Evolutionary conservation across 2,888 invertebrate genomes (phyloP), one percentile per base, ranked within the genome.

Genomic region (Acrobasis suavella): DNA sequence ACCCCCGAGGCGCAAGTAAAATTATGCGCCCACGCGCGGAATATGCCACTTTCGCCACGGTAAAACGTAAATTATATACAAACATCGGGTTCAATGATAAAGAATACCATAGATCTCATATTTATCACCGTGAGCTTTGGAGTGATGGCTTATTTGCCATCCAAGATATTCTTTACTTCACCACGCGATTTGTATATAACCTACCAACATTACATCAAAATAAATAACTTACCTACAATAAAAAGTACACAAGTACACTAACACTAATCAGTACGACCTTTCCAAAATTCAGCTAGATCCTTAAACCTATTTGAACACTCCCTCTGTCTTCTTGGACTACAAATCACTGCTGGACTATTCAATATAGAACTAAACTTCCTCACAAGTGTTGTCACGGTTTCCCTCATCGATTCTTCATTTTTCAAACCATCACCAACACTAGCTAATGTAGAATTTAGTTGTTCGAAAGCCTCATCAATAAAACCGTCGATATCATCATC

Each of bases 211-310:
- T 58, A 58, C 22, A 22, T 49, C 15, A n/a, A n/a, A 14, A 32
- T n/a, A 50, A 58, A 50, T 7, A 14, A 55, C 55, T 55, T 58
- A 58, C 58, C 37, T 12, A 32, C 42, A 46, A 46, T 8, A 38
- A 52, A 32, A 32, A 54, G n/a, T 55, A 55, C 55, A 55, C 55
- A 54, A 55, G 55, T 39, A 74, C 15, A n/a, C n/a, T n/a, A n/a
- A n/a, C n/a, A 59, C 14, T 38, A 50, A 42, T 50, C 39, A 0
- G 82, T 79, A 1, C 74, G 73, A 39, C 70, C 81, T 50, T 76
- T 83, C 91, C 91, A 91, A 69, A 89, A 91, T 9, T 90, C 87
- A 0, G 89, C 83, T 38, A 91, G 72, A 16, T 91, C 89, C 58
- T 74, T 85, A 58, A 91, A 91, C 61, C 79, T 82, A 5, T 81